Percentiles rank a stretch among this genome's conserved stretches.
These are phyloP conservation scores for Sebastes iracundus DNA, from an alignment of 2,797 vertebrate genomes.

Conservation along the genomic window DNA sequence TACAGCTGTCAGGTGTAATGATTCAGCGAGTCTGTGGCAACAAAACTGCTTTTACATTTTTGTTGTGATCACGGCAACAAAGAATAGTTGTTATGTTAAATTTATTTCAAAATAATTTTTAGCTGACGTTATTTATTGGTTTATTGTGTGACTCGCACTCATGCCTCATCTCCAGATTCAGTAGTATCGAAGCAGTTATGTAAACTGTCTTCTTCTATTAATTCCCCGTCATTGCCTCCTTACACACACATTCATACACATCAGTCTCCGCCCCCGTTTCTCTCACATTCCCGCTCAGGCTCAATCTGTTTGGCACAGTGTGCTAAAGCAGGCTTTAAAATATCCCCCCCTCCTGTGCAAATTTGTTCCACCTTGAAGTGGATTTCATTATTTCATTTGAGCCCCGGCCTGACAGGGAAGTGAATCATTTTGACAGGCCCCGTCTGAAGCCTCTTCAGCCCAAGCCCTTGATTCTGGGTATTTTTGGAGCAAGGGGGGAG, in stretches of 20 bases:
- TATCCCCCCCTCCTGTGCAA: conserved; percentile 81
- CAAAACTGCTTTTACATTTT: neutral
- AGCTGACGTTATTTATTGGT: conserved; percentile 24
- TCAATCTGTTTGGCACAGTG: conserved; percentile 79
- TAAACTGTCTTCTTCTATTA: conserved; percentile 70
- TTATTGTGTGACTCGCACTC: conserved; percentile 26
- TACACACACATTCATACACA: conserved; percentile 59
- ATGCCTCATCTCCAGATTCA: conserved; percentile 24
- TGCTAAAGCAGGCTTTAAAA: conserved; percentile 81
- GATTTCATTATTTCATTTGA: conserved; percentile 88
- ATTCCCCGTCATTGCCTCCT: conserved; percentile 65
- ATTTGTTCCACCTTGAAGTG: conserved; percentile 87
- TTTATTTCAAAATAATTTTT: conserved; percentile 10
- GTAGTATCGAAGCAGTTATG: conserved; percentile 57
- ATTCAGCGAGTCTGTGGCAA: neutral
- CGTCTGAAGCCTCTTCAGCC: conserved; percentile 83
- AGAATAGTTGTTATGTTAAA: neutral
- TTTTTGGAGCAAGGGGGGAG: conserved; percentile 80
- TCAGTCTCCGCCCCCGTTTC: conserved; percentile 58
- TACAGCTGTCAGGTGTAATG: conserved; percentile 1
- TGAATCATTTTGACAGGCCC: conserved; percentile 88
- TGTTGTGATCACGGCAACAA: neutral
- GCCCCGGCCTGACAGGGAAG: conserved; percentile 83
- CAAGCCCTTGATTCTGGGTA: conserved; percentile 83
- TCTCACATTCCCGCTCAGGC: conserved; percentile 63